Base-by-base conservation (phyloP, 1,140 invertebrate genomes). In the Meloidogyne hapla region DNA sequence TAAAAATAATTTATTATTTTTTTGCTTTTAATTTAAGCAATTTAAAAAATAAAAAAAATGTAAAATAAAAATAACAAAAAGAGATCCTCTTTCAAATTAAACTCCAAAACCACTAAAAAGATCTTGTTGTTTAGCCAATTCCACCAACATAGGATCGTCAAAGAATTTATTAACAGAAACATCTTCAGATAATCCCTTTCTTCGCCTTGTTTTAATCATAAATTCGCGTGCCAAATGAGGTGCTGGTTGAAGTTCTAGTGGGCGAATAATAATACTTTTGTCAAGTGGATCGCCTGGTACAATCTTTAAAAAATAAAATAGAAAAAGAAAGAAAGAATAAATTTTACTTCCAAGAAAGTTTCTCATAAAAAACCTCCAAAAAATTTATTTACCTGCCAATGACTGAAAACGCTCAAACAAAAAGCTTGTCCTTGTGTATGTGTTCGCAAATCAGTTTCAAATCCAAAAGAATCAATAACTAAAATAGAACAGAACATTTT, bases 101-200 rank as follows among this genome's bases (percentile, higher is more conserved):
- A 73, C 70, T 26, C 70, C 70, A 33, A 73, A 73, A 23, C 70
- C 70, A 21, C 78, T 69, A 45, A 80, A 80, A 10, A 83, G 25
- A 74, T 85, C 95, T 89, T 99, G 96, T 88, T 99, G 96, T 87
- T 95, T 91, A 0, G 97, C 97, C 80, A 99, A 90, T 89, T 99
- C 97, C 80, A 99, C 88, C 91, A 99, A 94, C 96, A 99, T 99
- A 89, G 97, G 97, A 91, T 99, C 96, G 87, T 99, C 97, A 90
- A 99, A 99, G 91, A 99, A 99, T 88, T 99, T 99, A 89, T 99
- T 99, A 87, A 99, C 99, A 63, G 94, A 98, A 0, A 99, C 97
- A 88, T 99, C 97, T 88, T 99, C 97, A 80, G 94, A 96, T 0
- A 99, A 90, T 23, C 97, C 97, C 89, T 99, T 99, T 78, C 97